Conservation (phyloP, 2,888 invertebrate species). For the Diogma glabrata region DNA sequence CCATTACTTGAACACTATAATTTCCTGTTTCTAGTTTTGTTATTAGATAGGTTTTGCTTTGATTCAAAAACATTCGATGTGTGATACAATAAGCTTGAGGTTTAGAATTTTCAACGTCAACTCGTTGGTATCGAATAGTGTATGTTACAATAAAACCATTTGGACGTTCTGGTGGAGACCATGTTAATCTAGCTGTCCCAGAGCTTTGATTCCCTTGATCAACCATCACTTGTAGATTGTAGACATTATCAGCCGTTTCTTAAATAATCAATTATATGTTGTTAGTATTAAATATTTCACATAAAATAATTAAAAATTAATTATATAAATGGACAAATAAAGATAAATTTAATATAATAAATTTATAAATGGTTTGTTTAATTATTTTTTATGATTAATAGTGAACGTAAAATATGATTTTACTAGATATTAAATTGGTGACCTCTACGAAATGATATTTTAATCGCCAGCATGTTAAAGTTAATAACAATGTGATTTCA, state of each 20-base stretch:
- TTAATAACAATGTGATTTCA: too few relatives aligned
- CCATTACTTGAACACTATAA: constrained; percentile 66
- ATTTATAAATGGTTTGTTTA: too few relatives aligned
- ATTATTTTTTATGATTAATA: too few relatives aligned
- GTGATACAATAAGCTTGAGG: constrained; percentile 48
- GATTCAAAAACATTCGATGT: constrained; percentile 44
- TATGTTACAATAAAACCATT: constrained; percentile 85
- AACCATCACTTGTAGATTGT: constrained; percentile 37
- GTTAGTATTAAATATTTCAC: too few relatives aligned
- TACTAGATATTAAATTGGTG: too few relatives aligned
- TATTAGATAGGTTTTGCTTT: constrained; percentile 30
- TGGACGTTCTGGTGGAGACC: constrained; percentile 72
- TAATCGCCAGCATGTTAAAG: too few relatives aligned
- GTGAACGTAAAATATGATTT: too few relatives aligned
- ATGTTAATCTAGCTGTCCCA: constrained; percentile 54
- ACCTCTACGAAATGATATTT: too few relatives aligned
- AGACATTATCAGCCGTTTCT: constrained; percentile 59
- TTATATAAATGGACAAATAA: too few relatives aligned
- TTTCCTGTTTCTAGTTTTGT: constrained; percentile 60
- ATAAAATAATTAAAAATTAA: constrained; percentile 22
- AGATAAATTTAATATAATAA: too few relatives aligned
- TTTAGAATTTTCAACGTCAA: constrained; percentile 52
- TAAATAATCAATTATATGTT: constrained; percentile 11
- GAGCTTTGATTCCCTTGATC: constrained; percentile 36
- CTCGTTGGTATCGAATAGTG: constrained; percentile 59